Conservation (phyloP, 2,113 vertebrate genomes). For the Rhodinocichla rosea region DNA sequence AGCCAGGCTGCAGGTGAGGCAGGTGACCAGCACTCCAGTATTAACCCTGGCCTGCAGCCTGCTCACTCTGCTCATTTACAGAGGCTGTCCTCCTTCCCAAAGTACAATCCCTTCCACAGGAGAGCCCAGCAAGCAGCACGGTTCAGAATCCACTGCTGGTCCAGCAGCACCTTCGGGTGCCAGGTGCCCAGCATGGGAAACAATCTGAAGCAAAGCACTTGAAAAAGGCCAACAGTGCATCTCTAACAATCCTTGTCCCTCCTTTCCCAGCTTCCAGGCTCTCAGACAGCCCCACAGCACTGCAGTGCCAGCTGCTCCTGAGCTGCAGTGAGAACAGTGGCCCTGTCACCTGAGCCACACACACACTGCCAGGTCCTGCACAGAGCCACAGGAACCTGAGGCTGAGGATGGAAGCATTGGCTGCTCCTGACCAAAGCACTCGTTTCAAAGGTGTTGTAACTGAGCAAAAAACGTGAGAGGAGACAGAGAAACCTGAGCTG, state of each 20-base stretch:
- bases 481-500: neutral
- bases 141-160: neutral
- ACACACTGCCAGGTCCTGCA: neutral
- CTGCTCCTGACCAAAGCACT: neutral
- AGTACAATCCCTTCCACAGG: fast-evolving
- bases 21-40: neutral
- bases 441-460: neutral
- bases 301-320: neutral
- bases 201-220: neutral
- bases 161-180: neutral
- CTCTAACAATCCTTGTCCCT: neutral
- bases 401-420: neutral
- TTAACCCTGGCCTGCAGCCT: neutral
- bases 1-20: neutral
- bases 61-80: neutral
- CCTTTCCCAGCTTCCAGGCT: neutral
- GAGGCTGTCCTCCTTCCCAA: neutral
- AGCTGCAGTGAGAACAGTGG: neutral
- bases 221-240: neutral
- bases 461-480: neutral
- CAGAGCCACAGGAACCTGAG: neutral
- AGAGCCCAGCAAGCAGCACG: neutral
- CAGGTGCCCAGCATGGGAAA: neutral
- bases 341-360: neutral
- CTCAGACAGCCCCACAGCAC: neutral